phyloP scores from a whole-genome alignment of 2,113 vertebrate species.

The Ageneiosus marmoratus region DNA sequence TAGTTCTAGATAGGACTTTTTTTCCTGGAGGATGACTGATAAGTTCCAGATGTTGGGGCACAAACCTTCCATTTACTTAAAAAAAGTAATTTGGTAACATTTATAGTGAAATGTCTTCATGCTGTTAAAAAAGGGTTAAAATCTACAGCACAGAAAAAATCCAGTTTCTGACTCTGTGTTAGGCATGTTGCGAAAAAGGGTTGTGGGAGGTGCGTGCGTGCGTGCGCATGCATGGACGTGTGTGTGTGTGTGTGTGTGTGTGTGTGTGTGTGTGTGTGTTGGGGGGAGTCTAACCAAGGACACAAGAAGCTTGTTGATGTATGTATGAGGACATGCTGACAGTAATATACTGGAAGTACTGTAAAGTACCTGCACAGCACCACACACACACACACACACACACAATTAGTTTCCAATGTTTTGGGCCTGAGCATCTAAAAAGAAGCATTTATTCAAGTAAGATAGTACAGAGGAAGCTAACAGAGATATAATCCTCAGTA shows the following conservation, averaged over 20 bases:
- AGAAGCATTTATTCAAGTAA: not conserved
- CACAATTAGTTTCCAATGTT: not conserved
- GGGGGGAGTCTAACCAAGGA: not conserved
- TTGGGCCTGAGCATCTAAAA: not conserved
- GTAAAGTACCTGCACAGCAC: not conserved
- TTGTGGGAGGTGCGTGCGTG: not conserved
- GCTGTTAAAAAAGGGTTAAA: not conserved
- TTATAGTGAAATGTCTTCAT: not conserved
- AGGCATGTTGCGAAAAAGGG: not conserved
- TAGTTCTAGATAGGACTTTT: not conserved
- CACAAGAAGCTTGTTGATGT: constrained; percentile 24
- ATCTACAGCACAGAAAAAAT: not conserved
- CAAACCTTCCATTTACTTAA: not conserved
- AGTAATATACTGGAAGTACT: constrained; percentile 23
- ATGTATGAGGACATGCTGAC: constrained; percentile 39
- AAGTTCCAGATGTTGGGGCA: not conserved
- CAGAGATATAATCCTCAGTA: not conserved
- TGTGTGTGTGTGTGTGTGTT: too few relatives aligned
- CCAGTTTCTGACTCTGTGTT: not conserved
- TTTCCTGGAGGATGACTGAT: not conserved
- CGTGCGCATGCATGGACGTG: too few relatives aligned
- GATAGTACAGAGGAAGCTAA: not conserved
- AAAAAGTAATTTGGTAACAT: not conserved
- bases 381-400: not conserved
- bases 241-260: too few relatives aligned